Evolutionary conservation across 2,113 vertebrate species (phyloP), one percentile per base, ranked within the genome.

Genomic region (Macaca mulatta): DNA sequence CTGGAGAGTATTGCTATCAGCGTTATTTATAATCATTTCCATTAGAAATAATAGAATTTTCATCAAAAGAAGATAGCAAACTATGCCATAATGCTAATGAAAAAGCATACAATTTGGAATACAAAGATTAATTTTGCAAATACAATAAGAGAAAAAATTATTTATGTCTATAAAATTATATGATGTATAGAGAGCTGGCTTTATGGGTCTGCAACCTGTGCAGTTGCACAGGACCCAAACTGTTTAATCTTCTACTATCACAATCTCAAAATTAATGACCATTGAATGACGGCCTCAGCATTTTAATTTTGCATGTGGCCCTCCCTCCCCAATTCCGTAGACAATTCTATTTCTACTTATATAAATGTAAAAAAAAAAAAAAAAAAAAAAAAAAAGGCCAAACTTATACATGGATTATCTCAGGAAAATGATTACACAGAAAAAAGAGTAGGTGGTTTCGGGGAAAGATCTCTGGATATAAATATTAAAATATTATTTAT

Each of bases 211-310:
- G 7, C 13, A 64, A 64, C 14, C 10, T 55, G 5, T 57, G 18
- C 1, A 45, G 57, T 55, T 72, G 5, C 16, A 75, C 10, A 55
- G 30, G 18, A 12, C 0, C 1, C 18, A 23, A 32, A n/a, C 1
- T 16, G 20, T 35, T 72, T 72, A 64, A 86, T 48, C 4, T 50
- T 86, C 32, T 80, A 12, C 3, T 64, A 8, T 64, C 3, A 50
- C 6, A 13, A 10, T 67, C 35, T 86, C 86, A 38, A 81, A 59
- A 57, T 93, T 70, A 40, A 25, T 92, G 70, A 32, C 3, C 45
- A 93, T 77, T 91, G 57, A 61, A 35, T 17, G 12, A 35, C 17
- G 5, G 3, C 0, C 45, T 25, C 9, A 50, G 30, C 12, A 20
- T 70, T 61, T 78, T 48, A 27, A 79, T 45, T 64, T 64, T 92